Conservation (phyloP, 2,113 vertebrate species). For the Heteronetta atricapilla region DNA sequence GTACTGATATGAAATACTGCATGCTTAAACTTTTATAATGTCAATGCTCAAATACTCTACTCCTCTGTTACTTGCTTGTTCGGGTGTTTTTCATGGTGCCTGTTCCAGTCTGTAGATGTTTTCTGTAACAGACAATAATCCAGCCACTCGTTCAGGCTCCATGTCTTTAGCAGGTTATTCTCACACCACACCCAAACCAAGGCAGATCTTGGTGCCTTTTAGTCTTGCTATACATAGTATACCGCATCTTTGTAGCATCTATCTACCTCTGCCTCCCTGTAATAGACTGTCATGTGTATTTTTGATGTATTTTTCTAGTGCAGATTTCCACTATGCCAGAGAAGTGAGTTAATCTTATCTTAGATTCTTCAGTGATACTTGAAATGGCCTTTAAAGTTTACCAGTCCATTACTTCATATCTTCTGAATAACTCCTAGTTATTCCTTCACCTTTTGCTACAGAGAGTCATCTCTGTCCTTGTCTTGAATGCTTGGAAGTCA, state of each 20-base stretch:
- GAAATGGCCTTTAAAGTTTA: background rate
- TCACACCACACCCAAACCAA: background rate
- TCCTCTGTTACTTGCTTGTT: background rate
- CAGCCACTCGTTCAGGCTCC: background rate
- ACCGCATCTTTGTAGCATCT: background rate
- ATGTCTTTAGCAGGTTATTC: background rate
- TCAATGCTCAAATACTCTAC: background rate
- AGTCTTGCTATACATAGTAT: background rate
- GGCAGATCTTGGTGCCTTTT: background rate
- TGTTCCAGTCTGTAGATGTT: background rate
- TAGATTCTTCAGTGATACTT: background rate
- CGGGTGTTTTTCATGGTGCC: background rate
- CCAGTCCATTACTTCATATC: background rate
- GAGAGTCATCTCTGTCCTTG: background rate
- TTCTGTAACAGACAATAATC: background rate
- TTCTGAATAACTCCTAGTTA: background rate
- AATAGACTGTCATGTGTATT: background rate
- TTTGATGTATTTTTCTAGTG: background rate
- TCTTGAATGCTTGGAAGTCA: background rate
- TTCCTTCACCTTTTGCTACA: background rate
- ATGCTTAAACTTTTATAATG: background rate
- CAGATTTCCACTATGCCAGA: background rate
- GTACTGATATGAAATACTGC: fast-evolving
- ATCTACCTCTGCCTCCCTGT: background rate
- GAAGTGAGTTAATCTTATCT: background rate